Evolutionary conservation across 35 echinoderm and acorn worm genomes (phyloP), one percentile per base, ranked within the genome.

Genomic region (Ptychodera flava): DNA sequence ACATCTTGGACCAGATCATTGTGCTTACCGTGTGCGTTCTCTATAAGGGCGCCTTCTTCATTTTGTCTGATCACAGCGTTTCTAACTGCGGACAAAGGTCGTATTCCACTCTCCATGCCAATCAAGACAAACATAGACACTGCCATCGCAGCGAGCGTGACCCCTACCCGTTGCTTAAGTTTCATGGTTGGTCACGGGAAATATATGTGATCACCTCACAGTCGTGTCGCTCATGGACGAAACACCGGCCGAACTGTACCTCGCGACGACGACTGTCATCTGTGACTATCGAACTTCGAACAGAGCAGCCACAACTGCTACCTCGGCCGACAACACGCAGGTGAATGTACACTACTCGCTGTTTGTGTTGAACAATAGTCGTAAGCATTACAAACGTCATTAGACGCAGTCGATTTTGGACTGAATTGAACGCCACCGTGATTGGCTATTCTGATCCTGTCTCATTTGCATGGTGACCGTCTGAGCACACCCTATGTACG

Each of bases 151-250:
- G 86, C 91, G 29, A 84, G 78, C 76, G 83, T 85, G 37, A 81
- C 86, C 80, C 83, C 81, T 1, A 94, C 80, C 83, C 92, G 80
- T 85, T 94, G 92, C 78, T 94, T 94, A 33, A 94, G 88, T 85
- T 94, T 94, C 92, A 94, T 94, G 1, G 35, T 78, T 81, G 80
- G 77, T 15, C 82, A 76, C 37, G 33, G 52, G 86, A 64, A 12
- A 64, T 64, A 22, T 64, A 64, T 12, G 6, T 6, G 22, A 64
- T 64, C n/a, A n/a, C n/a, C n/a, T n/a, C n/a, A n/a, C n/a, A n/a
- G n/a, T n/a, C n/a, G n/a, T n/a, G n/a, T n/a, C n/a, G n/a, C n/a
- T n/a, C n/a, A n/a, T n/a, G n/a, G n/a, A n/a, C n/a, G n/a, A n/a
- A n/a, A n/a, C n/a, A n/a, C n/a, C n/a, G n/a, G n/a, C n/a, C n/a